These are phyloP conservation scores for Syngnathoides biaculeatus DNA, from an alignment of 2,113 vertebrate species.

Conservation along the genomic window DNA sequence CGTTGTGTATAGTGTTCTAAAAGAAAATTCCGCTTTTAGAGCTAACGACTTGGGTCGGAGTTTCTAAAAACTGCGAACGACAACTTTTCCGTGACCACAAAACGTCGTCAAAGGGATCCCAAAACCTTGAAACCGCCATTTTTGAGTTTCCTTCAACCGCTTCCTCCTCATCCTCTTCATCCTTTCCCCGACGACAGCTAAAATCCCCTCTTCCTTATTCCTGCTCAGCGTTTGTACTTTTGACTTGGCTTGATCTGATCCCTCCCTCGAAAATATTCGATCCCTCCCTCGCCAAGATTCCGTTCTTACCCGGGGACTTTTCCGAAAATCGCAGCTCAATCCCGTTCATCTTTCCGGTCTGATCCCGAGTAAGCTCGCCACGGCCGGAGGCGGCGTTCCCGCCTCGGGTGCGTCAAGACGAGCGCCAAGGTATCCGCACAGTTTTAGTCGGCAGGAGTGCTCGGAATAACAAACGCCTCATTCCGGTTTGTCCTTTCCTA, in stretches of 20 bases:
- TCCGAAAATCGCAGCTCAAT: conserved; percentile 9
- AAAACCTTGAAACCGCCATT: conserved; percentile 17
- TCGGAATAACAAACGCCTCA: not conserved
- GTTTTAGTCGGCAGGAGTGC: conserved; percentile 19
- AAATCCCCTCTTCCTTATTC: conserved; percentile 34
- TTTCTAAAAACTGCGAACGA: conserved; percentile 9
- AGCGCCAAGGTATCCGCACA: conserved; percentile 9
- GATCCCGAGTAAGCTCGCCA: conserved; percentile 18
- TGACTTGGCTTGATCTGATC: conserved; percentile 45
- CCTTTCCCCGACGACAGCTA: conserved; percentile 18
- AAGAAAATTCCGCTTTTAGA: not conserved
- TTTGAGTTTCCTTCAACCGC: conserved; percentile 17
- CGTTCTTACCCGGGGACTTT: conserved; percentile 25
- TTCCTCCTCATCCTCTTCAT: conserved; percentile 24
- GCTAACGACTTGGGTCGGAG: not conserved
- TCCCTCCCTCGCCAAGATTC: conserved; percentile 17
- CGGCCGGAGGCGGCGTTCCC: conserved; percentile 6
- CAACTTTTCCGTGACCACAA: not conserved
- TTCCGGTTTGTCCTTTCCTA: too few species aligned
- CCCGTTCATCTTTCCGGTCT: conserved; percentile 27
- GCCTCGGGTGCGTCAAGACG: not conserved
- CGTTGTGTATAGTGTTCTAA: not conserved
- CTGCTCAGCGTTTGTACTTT: conserved; percentile 31
- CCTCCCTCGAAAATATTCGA: conserved; percentile 31
- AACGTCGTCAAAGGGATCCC: not conserved